Base-by-base conservation (phyloP, 2,888 invertebrate species). In the Drosophila kokeensis region DNA sequence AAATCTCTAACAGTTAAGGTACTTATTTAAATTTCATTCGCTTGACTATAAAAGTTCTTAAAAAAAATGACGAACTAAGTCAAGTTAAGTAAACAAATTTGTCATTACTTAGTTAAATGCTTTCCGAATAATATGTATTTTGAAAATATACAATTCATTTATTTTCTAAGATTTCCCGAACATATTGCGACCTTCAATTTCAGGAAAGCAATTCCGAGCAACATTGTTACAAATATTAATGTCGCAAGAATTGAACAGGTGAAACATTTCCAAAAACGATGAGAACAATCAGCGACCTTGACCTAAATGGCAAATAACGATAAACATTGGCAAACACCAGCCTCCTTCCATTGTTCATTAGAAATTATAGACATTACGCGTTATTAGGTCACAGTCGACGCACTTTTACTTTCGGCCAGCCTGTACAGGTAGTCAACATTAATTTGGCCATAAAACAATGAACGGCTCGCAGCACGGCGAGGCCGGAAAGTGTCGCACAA, bases 371-470 rank as follows among this genome's bases (percentile, higher is more conserved):
- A 49, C 68, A 86, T 73, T 65, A 70, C 63, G 83, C 83, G 71
- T 81, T 86, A 83, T 87, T 87, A 72, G 89, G 83, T 87, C 87
- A 89, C 59, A 77, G 55, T 21, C 32, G 45, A 64, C 48, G 60
- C 82, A 78, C 89, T 87, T 81, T 83, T 84, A 72, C 87, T 83
- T 70, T 86, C 68, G 50, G 52, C 34, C 57, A 38, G 67, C 53
- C 57, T 68, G 68, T 76, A 83, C 87, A 83, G 89, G 89, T 83
- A 88, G 84, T 58, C 70, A 27, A 65, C 70, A 76, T 88, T 82
- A 83, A 88, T 83, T 66, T 55, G 74, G 60, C 55, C 76, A 80
- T 85, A 62, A 82, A 67, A 60, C 69, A 69, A 69, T 67, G 24
- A 49, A 49, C 50, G 54, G 24, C 36, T 62, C n/a, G 24, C 52